Evolutionary conservation across 2,888 invertebrate species (phyloP), one percentile per base, ranked within the genome.

Genomic region (Quadroppia sp.): DNA sequence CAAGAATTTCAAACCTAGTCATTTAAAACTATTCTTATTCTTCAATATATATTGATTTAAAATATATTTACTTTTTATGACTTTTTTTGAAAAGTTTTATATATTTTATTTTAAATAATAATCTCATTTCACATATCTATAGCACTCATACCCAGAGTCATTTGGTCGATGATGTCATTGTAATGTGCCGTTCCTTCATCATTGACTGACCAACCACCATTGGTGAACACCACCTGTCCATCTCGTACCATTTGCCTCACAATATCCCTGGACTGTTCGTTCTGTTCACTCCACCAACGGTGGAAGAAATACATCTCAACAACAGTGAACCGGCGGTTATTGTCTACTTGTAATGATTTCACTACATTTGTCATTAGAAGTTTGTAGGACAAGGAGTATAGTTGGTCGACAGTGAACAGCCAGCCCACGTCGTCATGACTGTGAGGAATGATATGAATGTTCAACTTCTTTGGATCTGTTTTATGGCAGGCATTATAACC

Each of bases 131-230:
- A n/a, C n/a, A n/a, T n/a, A n/a, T n/a, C n/a, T n/a, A n/a, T n/a
- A 11, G 48, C 17, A 71, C 6, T 15, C 71, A 91, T 85, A 20
- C 90, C 90, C n/a, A 78, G 61, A n/a, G 89, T 88, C 80, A 87
- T 89, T 79, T 89, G 89, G 80, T 90, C 90, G 40, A 90, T 87
- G 2, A 87, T 85, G 72, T 88, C 88, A 42, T 88, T 85, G 80
- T 90, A 90, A 79, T 89, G 87, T 0, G 86, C 84, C 0, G 87
- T 87, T 0, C 89, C 90, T 80, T 88, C 92, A 78, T 92, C 92
- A 79, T 92, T 91, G 91, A 92, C 91, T 78, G 88, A 88, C 82
- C 82, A 82, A 56, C 82, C 82, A 9, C 82, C 82, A 69, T 79
- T 80, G 7, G 88, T 88, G 76, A 92, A 89, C 83, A 90, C 90